Conservation (phyloP, 2,888 invertebrate species). For the Meiosimyza platycephala region DNA sequence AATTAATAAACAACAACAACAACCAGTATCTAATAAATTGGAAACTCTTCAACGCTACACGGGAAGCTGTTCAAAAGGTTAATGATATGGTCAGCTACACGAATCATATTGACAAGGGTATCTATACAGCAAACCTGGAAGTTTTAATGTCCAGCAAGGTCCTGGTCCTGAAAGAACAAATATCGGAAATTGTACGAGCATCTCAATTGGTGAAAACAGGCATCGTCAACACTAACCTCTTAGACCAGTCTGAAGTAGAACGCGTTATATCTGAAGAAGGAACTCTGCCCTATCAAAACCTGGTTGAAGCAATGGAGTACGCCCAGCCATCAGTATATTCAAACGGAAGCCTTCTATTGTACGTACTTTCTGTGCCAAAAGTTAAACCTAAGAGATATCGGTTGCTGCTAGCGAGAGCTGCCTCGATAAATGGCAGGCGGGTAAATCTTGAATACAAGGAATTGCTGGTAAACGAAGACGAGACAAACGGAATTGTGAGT, state of each 20-base stretch:
- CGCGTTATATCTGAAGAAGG: neutral
- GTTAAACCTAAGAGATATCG: neutral
- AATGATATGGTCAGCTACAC: neutral
- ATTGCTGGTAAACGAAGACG: too few relatives aligned
- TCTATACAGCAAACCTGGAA: neutral
- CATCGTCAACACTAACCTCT: constrained; percentile 31
- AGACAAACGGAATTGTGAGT: too few relatives aligned
- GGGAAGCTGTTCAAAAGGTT: neutral
- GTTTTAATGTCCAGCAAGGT: neutral
- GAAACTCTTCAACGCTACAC: neutral
- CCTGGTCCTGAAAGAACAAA: constrained; percentile 31
- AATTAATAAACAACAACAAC: neutral
- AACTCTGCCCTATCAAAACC: neutral
- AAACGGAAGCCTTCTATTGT: neutral
- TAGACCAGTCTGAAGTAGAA: constrained; percentile 17
- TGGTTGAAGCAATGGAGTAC: neutral
- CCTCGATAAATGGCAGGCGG: neutral
- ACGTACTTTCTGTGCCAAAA: neutral
- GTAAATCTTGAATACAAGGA: too few relatives aligned
- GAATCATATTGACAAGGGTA: neutral
- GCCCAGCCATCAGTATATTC: neutral
- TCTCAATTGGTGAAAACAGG: neutral
- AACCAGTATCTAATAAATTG: neutral
- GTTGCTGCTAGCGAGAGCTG: neutral
- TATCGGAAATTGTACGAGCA: constrained; percentile 33